phyloP scores from a whole-genome alignment of 1,140 invertebrate genomes.

The fruit fly (Drosophila melanogaster) region DNA sequence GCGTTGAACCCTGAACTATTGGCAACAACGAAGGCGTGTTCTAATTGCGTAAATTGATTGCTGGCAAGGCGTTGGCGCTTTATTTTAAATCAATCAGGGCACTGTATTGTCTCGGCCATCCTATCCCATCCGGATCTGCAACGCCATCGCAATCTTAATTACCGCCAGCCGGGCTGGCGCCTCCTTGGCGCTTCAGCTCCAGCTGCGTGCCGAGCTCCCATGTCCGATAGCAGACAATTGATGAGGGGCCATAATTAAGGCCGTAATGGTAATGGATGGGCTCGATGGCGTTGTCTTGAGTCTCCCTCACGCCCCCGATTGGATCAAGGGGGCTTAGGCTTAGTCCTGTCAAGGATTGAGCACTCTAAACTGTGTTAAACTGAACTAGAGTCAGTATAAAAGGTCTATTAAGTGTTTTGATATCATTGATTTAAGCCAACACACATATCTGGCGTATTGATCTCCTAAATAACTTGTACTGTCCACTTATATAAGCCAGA shows the following conservation, averaged over 20 bases:
- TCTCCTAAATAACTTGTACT: too few relatives aligned
- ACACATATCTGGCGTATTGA: too few relatives aligned
- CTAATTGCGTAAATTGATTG: slow-evolving; percentile 73
- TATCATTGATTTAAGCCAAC: too few relatives aligned
- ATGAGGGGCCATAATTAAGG: slow-evolving; percentile 68
- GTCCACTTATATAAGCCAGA: too few relatives aligned
- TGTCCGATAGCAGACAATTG: slow-evolving; percentile 61
- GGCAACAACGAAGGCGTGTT: slow-evolving; percentile 27
- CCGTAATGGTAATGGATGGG: slow-evolving; percentile 40
- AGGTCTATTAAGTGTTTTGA: neutral
- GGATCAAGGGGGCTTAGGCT: slow-evolving; percentile 21
- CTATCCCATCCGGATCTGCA: slow-evolving; percentile 15
- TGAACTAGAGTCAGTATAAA: neutral
- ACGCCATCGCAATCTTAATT: slow-evolving; percentile 50
- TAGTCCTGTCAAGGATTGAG: neutral
- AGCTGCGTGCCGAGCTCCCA: slow-evolving; percentile 51
- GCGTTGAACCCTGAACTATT: slow-evolving; percentile 46
- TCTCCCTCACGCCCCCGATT: slow-evolving; percentile 3
- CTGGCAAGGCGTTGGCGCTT: slow-evolving; percentile 32
- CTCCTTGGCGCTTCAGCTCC: slow-evolving; percentile 14
- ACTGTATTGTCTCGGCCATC: slow-evolving; percentile 21
- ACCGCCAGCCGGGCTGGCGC: slow-evolving; percentile 29
- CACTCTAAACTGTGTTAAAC: slow-evolving; percentile 13
- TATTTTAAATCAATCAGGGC: slow-evolving; percentile 74
- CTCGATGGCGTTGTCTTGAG: slow-evolving; percentile 14